A percentile compares a stretch with the other conserved stretches of the same genome.
Evolutionary conservation across 2,113 vertebrate species (phyloP).

Genomic region (Tachuris rubrigastra): DNA sequence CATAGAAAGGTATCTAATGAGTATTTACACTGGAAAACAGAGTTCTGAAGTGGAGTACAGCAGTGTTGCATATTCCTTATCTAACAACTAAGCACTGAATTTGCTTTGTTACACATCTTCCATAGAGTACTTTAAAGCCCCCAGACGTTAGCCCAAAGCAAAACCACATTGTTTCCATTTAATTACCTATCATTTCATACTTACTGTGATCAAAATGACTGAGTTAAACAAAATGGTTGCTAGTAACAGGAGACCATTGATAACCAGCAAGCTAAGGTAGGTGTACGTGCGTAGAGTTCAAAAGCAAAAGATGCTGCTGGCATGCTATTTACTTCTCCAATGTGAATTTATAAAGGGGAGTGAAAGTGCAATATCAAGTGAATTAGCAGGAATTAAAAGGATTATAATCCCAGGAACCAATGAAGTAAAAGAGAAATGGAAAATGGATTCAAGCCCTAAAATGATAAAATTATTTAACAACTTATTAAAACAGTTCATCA

Average conservation of each 20-base stretch:
- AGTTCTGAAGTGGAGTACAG: background rate
- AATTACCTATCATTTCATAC: background rate
- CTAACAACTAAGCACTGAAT: background rate
- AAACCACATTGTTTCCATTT: background rate
- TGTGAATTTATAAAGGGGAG: background rate
- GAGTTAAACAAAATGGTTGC: conserved; percentile 9
- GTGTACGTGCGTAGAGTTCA: background rate
- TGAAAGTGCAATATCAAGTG: background rate
- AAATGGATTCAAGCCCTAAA: conserved; percentile 11
- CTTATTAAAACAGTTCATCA: conserved; percentile 71
- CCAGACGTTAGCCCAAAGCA: background rate
- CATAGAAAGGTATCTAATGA: background rate
- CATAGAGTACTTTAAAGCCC: background rate
- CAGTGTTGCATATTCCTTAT: background rate
- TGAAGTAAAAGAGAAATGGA: background rate
- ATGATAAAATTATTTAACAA: conserved; percentile 61
- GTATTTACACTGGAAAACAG: background rate
- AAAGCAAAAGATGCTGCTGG: background rate
- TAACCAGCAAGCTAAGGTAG: background rate
- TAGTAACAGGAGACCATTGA: background rate
- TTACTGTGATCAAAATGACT: background rate
- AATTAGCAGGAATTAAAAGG: conserved; percentile 16
- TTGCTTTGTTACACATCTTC: background rate
- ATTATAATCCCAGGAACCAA: background rate
- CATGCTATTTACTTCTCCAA: background rate